A percentile compares a stretch with the other conserved stretches of the same genome.
Evolutionary conservation across 2,797 vertebrate species (phyloP).

Genomic region (Bradypus variegatus): DNA sequence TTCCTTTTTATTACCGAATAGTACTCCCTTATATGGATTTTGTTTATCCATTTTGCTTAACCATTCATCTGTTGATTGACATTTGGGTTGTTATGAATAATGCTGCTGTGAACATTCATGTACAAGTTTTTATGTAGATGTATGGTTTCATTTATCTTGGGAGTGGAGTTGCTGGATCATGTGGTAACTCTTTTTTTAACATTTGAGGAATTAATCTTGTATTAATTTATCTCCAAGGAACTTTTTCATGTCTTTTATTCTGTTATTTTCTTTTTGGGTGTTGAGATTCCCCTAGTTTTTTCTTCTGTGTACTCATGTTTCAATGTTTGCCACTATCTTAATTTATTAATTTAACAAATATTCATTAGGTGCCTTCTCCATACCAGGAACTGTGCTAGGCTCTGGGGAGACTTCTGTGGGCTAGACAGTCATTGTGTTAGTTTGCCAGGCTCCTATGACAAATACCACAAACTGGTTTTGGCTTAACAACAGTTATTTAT

Average conservation of each 20-base stretch:
- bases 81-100: background rate
- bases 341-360: background rate
- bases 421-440: background rate
- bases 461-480: too few species aligned
- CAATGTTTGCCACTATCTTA: background rate
- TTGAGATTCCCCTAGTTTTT: background rate
- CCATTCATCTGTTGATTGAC: background rate
- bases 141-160: background rate
- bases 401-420: background rate
- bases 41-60: background rate
- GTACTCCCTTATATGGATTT: background rate
- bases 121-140: background rate
- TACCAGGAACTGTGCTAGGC: background rate
- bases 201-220: background rate
- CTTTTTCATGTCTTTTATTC: background rate
- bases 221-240: background rate
- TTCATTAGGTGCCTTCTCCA: background rate
- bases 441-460: too few species aligned
- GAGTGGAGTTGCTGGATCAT: background rate
- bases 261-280: background rate
- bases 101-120: background rate
- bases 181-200: background rate
- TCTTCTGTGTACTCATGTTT: background rate
- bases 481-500: too few species aligned
- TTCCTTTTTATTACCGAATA: background rate